phyloP scores from a whole-genome alignment of 2,113 vertebrate genomes.

The Apodemus sylvaticus region DNA sequence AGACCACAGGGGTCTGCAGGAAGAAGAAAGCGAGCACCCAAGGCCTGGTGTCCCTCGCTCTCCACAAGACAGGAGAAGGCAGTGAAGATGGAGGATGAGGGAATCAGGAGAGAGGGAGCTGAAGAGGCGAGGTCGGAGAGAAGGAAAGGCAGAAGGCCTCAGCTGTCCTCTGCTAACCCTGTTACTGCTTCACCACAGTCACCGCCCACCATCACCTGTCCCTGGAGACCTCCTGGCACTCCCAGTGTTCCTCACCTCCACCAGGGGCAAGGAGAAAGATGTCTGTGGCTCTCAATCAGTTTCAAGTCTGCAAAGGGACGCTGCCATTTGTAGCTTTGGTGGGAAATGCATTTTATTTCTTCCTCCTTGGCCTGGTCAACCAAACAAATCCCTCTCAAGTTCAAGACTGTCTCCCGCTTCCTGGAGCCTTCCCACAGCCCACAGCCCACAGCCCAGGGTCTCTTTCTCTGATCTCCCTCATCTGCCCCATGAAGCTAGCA shows the following conservation, averaged over 20 bases:
- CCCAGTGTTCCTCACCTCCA: background rate
- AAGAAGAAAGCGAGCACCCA: background rate
- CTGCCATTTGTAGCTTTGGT: background rate
- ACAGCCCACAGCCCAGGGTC: background rate
- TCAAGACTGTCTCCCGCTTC: background rate
- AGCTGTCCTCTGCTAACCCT: background rate
- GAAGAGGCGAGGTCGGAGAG: background rate
- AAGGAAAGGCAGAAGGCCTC: background rate
- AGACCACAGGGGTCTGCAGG: background rate
- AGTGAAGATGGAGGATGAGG: background rate
- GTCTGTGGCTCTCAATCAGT: background rate
- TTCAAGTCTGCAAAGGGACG: background rate
- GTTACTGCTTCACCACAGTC: rapidly evolving
- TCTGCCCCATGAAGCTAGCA: background rate
- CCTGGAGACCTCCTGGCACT: background rate
- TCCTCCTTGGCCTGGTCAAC: background rate
- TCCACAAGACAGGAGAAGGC: background rate
- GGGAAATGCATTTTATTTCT: background rate
- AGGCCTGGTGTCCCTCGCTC: background rate
- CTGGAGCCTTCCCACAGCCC: background rate
- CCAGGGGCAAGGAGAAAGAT: background rate
- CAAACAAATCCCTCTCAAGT: background rate
- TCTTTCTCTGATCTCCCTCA: background rate
- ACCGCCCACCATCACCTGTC: background rate
- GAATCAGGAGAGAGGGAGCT: background rate